Conservation (phyloP, 1,140 invertebrate genomes). For the Saxidomus purpurata region DNA sequence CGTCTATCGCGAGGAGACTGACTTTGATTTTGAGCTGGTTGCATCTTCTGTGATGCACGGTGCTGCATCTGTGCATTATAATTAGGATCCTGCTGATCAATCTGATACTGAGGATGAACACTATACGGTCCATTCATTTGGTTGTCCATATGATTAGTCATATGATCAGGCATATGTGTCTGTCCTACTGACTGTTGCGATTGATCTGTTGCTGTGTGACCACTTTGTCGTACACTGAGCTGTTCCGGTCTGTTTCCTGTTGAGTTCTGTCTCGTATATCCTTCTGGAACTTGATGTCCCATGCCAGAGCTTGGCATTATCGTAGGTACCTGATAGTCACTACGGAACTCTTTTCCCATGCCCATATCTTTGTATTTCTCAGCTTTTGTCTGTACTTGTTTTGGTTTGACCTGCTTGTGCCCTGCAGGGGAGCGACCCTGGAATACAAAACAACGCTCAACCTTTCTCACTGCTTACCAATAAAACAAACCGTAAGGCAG, state of each 20-base stretch:
- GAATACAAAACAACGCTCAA: not conserved
- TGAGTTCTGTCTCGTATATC: constrained; percentile 47
- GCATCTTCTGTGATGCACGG: constrained; percentile 25
- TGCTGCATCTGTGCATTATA: constrained; percentile 45
- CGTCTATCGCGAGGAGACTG: constrained; percentile 30
- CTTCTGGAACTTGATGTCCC: constrained; percentile 3
- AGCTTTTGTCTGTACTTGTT: constrained; percentile 72
- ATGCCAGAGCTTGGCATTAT: not conserved
- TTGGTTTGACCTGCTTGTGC: constrained; percentile 56
- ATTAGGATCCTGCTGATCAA: constrained; percentile 44
- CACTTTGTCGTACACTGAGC: constrained; percentile 1
- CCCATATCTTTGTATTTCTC: constrained; percentile 76
- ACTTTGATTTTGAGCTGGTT: constrained; percentile 48
- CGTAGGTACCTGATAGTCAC: constrained; percentile 58
- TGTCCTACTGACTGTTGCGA: not conserved
- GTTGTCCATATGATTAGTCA: constrained; percentile 26
- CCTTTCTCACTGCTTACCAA: constrained; percentile 68
- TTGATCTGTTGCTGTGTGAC: not conserved
- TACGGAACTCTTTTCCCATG: constrained; percentile 76
- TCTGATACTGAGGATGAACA: constrained; percentile 43
- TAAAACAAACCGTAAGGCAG: too few relatives aligned
- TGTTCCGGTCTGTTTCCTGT: not conserved
- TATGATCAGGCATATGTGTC: constrained; percentile 2
- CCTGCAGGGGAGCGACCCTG: constrained; percentile 8
- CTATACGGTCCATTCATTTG: constrained; percentile 62